Percentiles rank a stretch among this genome's conserved stretches.
phyloP scores from a whole-genome alignment of 2,888 invertebrate genomes.

The Tricholauxania praeusta region DNA sequence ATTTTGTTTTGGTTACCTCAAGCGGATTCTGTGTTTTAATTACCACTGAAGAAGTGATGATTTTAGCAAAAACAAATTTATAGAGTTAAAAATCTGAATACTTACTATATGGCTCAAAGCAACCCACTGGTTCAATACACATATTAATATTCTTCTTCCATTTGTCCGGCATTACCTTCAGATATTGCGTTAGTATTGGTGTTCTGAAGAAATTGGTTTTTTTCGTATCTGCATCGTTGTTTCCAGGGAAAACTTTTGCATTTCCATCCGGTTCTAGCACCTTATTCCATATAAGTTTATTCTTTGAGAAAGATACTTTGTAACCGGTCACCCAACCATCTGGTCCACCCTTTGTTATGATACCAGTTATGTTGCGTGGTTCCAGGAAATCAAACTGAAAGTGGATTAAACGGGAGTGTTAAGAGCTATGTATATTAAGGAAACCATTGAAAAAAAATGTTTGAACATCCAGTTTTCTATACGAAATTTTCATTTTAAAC shows the following conservation, averaged over 20 bases:
- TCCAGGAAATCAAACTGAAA: slow-evolving; percentile 79
- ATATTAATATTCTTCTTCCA: slow-evolving; percentile 83
- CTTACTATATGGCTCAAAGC: slow-evolving; percentile 80
- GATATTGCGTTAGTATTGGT: slow-evolving; percentile 79
- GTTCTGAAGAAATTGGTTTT: slow-evolving; percentile 77
- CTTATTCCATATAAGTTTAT: slow-evolving; percentile 79
- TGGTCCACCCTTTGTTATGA: slow-evolving; percentile 79
- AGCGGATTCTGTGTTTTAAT: neutral
- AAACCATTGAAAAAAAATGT: neutral
- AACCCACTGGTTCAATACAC: slow-evolving; percentile 82
- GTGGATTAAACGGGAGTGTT: neutral
- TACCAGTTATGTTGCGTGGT: slow-evolving; percentile 81
- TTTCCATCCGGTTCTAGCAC: slow-evolving; percentile 72
- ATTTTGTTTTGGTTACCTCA: slow-evolving; percentile 58
- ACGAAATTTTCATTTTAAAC: no score
- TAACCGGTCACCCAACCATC: slow-evolving; percentile 82
- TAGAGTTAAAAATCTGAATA: slow-evolving; percentile 37
- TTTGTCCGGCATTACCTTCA: slow-evolving; percentile 78
- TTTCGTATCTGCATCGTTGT: slow-evolving; percentile 75
- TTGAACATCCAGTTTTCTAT: neutral
- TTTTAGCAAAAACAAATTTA: neutral
- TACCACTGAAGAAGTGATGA: neutral
- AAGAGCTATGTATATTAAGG: no score
- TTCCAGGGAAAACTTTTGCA: slow-evolving; percentile 76
- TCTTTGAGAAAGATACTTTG: slow-evolving; percentile 79